Evolutionary conservation across 2,888 invertebrate genomes (phyloP).

Genomic region (Conistra vaccinii): DNA sequence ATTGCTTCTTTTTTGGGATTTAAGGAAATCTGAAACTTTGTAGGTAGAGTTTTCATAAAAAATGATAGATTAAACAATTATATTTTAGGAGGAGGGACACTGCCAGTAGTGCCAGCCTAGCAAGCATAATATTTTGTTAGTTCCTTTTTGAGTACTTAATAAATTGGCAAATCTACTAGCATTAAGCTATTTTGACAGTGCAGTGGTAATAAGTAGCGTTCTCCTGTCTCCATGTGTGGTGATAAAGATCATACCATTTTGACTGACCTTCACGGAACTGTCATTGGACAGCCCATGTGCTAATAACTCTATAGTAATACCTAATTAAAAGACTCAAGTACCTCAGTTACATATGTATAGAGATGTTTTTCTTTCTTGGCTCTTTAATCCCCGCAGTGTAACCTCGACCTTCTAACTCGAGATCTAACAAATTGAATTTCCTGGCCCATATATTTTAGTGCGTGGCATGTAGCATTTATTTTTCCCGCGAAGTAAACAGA

Average conservation of each 20-base stretch:
- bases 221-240: not conserved
- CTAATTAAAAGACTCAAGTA: not conserved
- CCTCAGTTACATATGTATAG: not conserved
- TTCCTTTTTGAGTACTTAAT: not conserved
- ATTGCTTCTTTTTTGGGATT: slow-evolving; percentile 6
- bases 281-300: not conserved
- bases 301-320: not conserved
- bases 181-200: not conserved
- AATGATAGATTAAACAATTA: not conserved
- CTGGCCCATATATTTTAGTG: slow-evolving; percentile 57
- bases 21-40: not conserved
- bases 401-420: slow-evolving; percentile 41
- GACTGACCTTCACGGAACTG: not conserved
- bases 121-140: not conserved
- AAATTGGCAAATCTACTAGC: not conserved
- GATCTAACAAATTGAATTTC: slow-evolving; percentile 62
- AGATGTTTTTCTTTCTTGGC: slow-evolving; percentile 33
- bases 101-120: not conserved
- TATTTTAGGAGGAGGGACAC: not conserved
- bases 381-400: slow-evolving; percentile 30
- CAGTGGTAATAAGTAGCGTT: not conserved
- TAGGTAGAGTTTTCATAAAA: not conserved
- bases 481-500: slow-evolving; percentile 50
- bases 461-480: slow-evolving; percentile 49
- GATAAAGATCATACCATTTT: not conserved